phyloP scores from a whole-genome alignment of 2,113 vertebrate species.

The Pipra filicauda region DNA sequence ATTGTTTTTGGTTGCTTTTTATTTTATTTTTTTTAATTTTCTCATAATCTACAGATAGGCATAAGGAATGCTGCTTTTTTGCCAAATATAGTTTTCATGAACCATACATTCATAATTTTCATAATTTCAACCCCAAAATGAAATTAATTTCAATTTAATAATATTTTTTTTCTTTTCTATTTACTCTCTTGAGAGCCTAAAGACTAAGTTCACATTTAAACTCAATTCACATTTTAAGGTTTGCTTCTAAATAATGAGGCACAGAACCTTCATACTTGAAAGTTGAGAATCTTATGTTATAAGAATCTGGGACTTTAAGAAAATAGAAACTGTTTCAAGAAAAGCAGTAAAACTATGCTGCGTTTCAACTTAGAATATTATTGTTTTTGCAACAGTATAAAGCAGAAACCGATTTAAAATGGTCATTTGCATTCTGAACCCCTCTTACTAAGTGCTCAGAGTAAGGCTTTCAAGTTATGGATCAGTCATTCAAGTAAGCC shows the following conservation, averaged over 20 bases:
- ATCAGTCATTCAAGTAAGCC: background rate
- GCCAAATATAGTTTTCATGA: background rate
- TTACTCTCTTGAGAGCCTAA: background rate
- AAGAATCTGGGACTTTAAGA: background rate
- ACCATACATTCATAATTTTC: background rate
- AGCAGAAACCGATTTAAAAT: background rate
- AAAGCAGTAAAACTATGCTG: background rate
- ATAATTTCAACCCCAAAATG: background rate
- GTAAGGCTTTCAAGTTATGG: background rate
- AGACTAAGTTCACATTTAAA: background rate
- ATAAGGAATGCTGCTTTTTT: background rate
- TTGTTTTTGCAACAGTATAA: conserved; percentile 17
- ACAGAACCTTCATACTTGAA: background rate
- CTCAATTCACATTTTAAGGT: background rate
- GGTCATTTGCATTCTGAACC: background rate
- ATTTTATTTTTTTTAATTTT: background rate
- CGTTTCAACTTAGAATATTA: background rate
- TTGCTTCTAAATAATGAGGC: background rate
- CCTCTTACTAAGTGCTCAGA: background rate
- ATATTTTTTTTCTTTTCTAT: background rate
- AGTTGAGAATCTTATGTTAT: background rate
- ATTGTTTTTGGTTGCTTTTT: background rate
- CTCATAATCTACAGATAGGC: background rate
- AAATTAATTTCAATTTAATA: background rate
- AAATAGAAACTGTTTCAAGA: conserved; percentile 20